Evolutionary conservation across 1,140 invertebrate genomes (phyloP).

Genomic region (Drosophila bifasciata): DNA sequence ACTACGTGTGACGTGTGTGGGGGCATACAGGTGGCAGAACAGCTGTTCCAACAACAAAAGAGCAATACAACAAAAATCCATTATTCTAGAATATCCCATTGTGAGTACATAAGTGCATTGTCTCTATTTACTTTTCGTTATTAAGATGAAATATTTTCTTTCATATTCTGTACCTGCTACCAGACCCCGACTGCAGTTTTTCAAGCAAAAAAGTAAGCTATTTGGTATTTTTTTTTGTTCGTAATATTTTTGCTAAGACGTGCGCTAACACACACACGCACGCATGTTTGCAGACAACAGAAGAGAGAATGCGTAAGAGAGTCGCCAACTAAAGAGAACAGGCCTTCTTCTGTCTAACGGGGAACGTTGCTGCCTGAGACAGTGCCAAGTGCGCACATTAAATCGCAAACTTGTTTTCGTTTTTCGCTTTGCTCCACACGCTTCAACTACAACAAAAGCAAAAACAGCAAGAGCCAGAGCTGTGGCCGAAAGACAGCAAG

Average conservation of each 20-base stretch:
- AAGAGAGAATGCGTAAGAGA: conserved; percentile 36
- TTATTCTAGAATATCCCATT: conserved; percentile 47
- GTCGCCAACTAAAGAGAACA: conserved; percentile 31
- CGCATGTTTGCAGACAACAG: conserved; percentile 36
- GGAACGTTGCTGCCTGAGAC: conserved; percentile 50
- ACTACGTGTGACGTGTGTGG: conserved; percentile 65
- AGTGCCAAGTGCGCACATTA: conserved; percentile 78
- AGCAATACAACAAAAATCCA: conserved; percentile 37
- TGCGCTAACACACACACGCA: conserved; percentile 31
- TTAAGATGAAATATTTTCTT: conserved; percentile 58
- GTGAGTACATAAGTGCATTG: conserved; percentile 51
- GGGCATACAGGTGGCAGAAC: conserved; percentile 68
- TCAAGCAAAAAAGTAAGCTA: conserved; percentile 51
- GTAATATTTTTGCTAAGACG: conserved; percentile 64
- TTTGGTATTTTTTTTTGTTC: conserved; percentile 25
- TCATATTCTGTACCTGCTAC: conserved; percentile 33
- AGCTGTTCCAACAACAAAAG: conserved; percentile 74
- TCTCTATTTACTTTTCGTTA: conserved; percentile 37
- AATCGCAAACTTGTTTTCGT: conserved; percentile 83
- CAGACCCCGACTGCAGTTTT: conserved; percentile 58
- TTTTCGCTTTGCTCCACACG: conserved; percentile 54
- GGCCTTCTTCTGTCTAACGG: no score
- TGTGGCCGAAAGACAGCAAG: conserved; percentile 30
- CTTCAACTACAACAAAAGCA: conserved; percentile 61
- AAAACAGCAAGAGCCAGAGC: conserved; percentile 4